A percentile compares a stretch with the other conserved stretches of the same genome.
phyloP scores from a whole-genome alignment of 2,113 vertebrate species.

The Rhodinocichla rosea region DNA sequence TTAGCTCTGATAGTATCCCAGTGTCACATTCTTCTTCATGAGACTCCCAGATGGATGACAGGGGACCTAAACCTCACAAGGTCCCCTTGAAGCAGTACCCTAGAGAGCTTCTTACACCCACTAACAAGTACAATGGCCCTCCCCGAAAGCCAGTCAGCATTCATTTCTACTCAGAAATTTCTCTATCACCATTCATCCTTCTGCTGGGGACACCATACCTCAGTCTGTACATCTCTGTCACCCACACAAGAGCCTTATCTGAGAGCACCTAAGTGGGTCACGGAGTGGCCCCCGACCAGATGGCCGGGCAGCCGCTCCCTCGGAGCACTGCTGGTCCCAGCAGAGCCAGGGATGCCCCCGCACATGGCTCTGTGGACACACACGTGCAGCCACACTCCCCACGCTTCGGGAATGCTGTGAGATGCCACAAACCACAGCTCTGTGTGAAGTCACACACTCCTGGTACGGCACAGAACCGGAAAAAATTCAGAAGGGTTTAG shows the following conservation, averaged over 20 bases:
- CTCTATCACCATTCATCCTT: neutral
- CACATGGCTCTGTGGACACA: accelerated
- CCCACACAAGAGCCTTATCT: neutral
- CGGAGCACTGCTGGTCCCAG: accelerated
- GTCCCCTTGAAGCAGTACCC: neutral
- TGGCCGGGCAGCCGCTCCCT: neutral
- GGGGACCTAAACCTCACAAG: neutral
- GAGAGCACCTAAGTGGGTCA: neutral
- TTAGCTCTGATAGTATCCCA: neutral
- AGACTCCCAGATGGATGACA: neutral
- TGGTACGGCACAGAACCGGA: neutral
- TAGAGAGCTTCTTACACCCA: accelerated
- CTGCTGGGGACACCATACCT: accelerated
- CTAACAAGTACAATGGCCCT: neutral
- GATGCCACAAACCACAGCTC: no score
- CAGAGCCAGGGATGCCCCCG: accelerated
- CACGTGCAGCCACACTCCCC: accelerated
- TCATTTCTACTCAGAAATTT: neutral
- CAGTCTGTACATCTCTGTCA: neutral
- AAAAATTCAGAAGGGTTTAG: neutral
- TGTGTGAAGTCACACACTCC: neutral
- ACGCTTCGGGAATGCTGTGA: neutral
- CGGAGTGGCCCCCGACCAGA: neutral
- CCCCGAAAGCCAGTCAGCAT: neutral
- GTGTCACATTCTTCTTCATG: neutral